Evolutionary conservation across 2,113 vertebrate genomes (phyloP).

Genomic region (Indri indri): DNA sequence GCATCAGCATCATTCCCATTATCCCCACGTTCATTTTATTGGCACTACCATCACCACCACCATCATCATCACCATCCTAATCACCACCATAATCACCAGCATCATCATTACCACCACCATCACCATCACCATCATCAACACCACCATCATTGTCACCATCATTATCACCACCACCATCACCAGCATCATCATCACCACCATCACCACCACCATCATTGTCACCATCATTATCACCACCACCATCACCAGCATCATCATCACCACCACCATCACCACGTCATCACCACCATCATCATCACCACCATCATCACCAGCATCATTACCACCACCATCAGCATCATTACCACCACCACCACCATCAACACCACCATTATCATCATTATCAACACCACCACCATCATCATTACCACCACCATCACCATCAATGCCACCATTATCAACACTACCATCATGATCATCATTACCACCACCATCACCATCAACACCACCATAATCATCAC

Average conservation of each 20-base stretch:
- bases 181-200: accelerated
- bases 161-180: accelerated
- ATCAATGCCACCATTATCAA: background rate
- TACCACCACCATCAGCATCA: background rate
- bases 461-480: background rate
- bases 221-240: accelerated
- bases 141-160: accelerated
- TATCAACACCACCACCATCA: accelerated
- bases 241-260: accelerated
- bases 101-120: accelerated
- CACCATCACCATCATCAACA: background rate
- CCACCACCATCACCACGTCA: accelerated
- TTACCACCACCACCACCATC: accelerated
- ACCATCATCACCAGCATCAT: background rate
- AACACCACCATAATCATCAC: accelerated
- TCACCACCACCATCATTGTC: accelerated
- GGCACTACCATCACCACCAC: background rate
- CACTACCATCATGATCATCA: too few species aligned
- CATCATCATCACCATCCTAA: accelerated
- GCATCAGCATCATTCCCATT: background rate
- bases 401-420: background rate
- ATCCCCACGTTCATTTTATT: background rate
- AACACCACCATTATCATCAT: background rate
- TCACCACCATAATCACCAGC: accelerated
- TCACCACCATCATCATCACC: background rate